Evolutionary conservation across 1,140 invertebrate species (phyloP).

Genomic region (Polyergus mexicanus): DNA sequence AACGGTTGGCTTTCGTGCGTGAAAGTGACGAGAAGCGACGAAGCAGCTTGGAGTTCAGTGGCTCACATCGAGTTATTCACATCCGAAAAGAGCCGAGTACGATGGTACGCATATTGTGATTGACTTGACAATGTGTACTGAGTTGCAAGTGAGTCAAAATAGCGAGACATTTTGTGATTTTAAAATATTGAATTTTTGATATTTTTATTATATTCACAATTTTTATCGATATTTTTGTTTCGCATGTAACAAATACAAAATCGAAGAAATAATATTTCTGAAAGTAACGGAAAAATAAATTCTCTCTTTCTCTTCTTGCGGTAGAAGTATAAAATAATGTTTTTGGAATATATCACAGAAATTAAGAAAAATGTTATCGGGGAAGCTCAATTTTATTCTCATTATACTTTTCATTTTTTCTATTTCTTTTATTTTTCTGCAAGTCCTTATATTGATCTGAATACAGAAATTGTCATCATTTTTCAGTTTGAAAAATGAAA

Average conservation of each 20-base stretch:
- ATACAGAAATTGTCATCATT: no score
- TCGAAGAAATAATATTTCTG: conserved; percentile 14
- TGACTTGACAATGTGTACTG: conserved; percentile 3
- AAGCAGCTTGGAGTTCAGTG: conserved; percentile 26
- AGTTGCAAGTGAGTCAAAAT: conserved; percentile 21
- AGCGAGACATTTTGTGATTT: conserved; percentile 14
- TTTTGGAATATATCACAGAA: background rate
- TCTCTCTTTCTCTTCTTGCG: background rate
- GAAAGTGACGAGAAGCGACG: conserved; percentile 42
- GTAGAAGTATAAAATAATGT: background rate
- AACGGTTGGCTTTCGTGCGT: conserved; percentile 31
- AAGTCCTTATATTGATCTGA: no score
- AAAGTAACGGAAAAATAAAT: conserved; percentile 11
- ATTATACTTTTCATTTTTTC: no score
- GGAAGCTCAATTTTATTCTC: no score
- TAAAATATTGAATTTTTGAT: conserved; percentile 22
- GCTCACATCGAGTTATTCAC: conserved; percentile 45
- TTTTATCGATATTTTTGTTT: conserved; percentile 12
- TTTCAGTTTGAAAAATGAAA: no score
- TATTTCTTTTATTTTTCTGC: no score
- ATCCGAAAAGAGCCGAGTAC: conserved; percentile 26
- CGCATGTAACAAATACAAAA: background rate
- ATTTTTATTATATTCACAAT: conserved; percentile 22
- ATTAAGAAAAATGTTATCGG: background rate
- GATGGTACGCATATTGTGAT: background rate